phyloP scores from a whole-genome alignment of 1,140 invertebrate genomes.

The Cyrtorhinus lividipennis region DNA sequence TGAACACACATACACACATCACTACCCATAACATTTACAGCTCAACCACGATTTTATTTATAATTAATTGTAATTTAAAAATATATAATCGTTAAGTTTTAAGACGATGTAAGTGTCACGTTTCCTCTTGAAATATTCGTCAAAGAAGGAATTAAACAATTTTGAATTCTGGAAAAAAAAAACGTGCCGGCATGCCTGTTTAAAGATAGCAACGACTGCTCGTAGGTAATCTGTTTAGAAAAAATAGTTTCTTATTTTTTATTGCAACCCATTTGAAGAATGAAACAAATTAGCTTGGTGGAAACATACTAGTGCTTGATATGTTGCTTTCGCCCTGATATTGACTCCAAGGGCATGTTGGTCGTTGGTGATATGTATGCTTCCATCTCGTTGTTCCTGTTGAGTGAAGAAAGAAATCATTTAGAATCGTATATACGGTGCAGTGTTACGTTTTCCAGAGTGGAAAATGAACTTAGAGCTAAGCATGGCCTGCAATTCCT shows the following conservation, averaged over 20 bases:
- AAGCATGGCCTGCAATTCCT: background rate
- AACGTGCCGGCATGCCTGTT: background rate
- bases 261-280: background rate
- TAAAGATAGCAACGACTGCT: background rate
- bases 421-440: no score
- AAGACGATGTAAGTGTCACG: background rate
- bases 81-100: background rate
- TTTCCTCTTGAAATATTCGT: background rate
- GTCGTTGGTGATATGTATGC: background rate
- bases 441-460: background rate
- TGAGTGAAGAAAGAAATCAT: background rate
- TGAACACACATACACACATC: background rate
- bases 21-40: background rate
- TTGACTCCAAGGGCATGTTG: background rate
- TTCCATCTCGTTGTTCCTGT: background rate
- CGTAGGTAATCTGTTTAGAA: background rate
- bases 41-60: background rate
- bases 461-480: background rate
- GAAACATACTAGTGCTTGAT: background rate
- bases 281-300: no score
- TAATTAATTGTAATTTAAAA: background rate
- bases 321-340: background rate
- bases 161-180: background rate
- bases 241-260: background rate
- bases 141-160: no score